A percentile compares a stretch with the other conserved stretches of the same genome.
These are phyloP conservation scores for Portunus trituberculatus DNA, from an alignment of 1,140 invertebrate genomes.

Conservation along the genomic window DNA sequence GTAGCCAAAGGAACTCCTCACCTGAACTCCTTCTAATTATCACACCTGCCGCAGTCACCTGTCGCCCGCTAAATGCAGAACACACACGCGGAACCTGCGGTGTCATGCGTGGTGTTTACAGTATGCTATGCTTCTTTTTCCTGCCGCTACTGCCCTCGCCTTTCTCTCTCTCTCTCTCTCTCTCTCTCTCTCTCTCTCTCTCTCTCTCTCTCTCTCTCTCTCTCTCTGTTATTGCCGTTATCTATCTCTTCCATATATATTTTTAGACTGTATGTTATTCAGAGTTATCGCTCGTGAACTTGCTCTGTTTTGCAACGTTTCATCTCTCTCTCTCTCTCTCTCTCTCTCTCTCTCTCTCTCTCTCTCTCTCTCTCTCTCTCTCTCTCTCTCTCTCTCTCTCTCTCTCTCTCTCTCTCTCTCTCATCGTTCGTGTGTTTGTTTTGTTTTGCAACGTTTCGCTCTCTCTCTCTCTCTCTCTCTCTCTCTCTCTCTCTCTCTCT, in stretches of 20 bases:
- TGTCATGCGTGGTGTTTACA: too few relatives aligned
- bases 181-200: background rate
- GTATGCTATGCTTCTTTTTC: too few relatives aligned
- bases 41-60: background rate
- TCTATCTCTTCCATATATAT: background rate
- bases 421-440: background rate
- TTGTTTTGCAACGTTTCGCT: background rate
- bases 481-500: background rate
- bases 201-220: slow-evolving; percentile 4
- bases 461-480: background rate
- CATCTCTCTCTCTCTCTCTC: background rate
- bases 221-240: background rate
- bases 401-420: background rate
- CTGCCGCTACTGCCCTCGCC: background rate
- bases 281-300: too few relatives aligned
- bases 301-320: background rate
- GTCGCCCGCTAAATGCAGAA: background rate
- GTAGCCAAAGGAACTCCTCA: too few relatives aligned
- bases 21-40: background rate
- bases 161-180: background rate
- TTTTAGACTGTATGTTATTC: too few relatives aligned
- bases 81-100: too few relatives aligned
- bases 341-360: background rate
- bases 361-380: background rate
- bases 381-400: background rate